These are phyloP conservation scores for Mesorhabditis belari DNA, from an alignment of 2,888 invertebrate species.

Conservation along the genomic window DNA sequence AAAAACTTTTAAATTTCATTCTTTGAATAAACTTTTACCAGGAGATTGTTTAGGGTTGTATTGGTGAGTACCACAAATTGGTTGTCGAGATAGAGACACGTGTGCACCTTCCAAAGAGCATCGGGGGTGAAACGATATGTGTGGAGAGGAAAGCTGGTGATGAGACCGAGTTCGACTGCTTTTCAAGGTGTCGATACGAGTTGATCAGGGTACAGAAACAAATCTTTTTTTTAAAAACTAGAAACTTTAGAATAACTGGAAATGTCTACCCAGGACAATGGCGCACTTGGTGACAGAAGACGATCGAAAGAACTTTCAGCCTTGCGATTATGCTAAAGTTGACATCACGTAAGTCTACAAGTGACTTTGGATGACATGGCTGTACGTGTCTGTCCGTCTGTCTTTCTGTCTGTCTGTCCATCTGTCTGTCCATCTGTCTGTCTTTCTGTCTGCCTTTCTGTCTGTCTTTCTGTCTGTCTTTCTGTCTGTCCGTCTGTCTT, in stretches of 20 bases:
- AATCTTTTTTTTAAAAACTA: neutral
- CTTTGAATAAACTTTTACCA: too few relatives aligned
- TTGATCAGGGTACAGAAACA: conserved; percentile 34
- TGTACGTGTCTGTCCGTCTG: too few relatives aligned
- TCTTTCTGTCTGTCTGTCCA: too few relatives aligned
- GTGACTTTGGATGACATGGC: too few relatives aligned
- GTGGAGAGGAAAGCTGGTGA: conserved; percentile 40
- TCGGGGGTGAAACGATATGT: conserved; percentile 49
- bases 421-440: too few relatives aligned
- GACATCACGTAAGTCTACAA: conserved; percentile 37
- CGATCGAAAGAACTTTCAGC: conserved; percentile 36
- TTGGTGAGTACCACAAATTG: conserved; percentile 44
- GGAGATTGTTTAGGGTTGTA: conserved; percentile 46
- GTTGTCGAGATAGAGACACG: conserved; percentile 41
- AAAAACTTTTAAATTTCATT: too few relatives aligned
- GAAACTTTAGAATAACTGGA: conserved; percentile 35
- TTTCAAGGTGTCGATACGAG: conserved; percentile 44
- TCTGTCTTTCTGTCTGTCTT: too few relatives aligned
- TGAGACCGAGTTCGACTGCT: conserved; percentile 48
- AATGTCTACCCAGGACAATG: conserved; percentile 43
- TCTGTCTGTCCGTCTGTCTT: too few relatives aligned
- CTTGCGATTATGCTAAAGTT: conserved; percentile 48
- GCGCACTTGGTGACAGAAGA: conserved; percentile 36
- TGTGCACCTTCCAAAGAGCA: conserved; percentile 49
- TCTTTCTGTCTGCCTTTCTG: too few relatives aligned